Evolutionary conservation across 2,888 invertebrate species (phyloP), one percentile per base, ranked within the genome.

Genomic region (Caenorhabditis wallacei): DNA sequence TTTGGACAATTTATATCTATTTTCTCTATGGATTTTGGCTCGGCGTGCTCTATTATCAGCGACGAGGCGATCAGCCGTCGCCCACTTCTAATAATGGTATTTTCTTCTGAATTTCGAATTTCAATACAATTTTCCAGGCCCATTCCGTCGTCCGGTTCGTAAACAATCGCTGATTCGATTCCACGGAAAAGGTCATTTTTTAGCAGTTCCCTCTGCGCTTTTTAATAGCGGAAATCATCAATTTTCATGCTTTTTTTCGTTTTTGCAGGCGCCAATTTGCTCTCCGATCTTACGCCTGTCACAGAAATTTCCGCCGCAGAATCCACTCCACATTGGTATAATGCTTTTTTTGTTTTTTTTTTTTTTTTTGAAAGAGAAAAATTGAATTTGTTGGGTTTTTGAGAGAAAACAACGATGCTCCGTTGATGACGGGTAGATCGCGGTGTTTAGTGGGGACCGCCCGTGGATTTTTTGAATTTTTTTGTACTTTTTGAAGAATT

Each of bases 191-290:
- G 76, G 76, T 76, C 20, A 10, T 10, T 68, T 68, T 56, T 43
- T 54, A 43, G 30, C 35, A 18, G 10, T 54, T 43, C 43, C 22
- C 24, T 13, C 13, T 43, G 13, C 10, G 10, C 30, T 56, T 63
- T 66, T 40, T 51, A 69, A 61, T 53, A 56, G 57, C 81, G 81
- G 81, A 81, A 74, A 69, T 30, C 57, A 69, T 61, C 81, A 81
- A 81, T 81, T 81, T 80, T 2, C 2, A 43, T n/a, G 13, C 18
- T 18, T 64, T 54, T 26, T 70, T 37, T 26, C 46, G 18, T 63
- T 63, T 24, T 56, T 56, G 63, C 57, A 18, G 18, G 72, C 66
- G 18, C 24, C 48, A 80, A 72, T 80, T 54, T 68, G 51, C 54
- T 71, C 43, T 63, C 64, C 46, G 70, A 79, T 11, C 46, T 53